phyloP scores from a whole-genome alignment of 2,797 vertebrate genomes.

The Sebastiscus tertius region DNA sequence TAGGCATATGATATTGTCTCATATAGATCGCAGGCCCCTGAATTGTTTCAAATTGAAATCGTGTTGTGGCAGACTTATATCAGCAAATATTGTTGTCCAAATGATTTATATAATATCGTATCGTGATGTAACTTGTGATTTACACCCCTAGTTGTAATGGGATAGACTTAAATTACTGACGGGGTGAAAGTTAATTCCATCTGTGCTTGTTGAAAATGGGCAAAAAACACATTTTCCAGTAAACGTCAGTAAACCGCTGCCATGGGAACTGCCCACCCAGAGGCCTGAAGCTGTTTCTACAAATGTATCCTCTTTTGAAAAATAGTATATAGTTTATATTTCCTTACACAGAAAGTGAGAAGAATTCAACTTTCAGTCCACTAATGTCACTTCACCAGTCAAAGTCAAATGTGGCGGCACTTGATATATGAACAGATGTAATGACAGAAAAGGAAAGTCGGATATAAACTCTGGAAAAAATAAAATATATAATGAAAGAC shows the following conservation, averaged over 20 bases:
- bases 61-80: too few relatives aligned
- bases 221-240: background rate
- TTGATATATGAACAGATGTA: background rate
- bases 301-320: background rate
- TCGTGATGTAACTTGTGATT: too few relatives aligned
- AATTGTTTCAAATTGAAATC: too few relatives aligned
- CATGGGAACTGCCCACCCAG: background rate
- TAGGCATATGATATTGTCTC: too few relatives aligned
- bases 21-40: too few relatives aligned
- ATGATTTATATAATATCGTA: too few relatives aligned
- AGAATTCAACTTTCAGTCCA: background rate
- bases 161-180: background rate
- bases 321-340: background rate
- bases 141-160: too few relatives aligned
- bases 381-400: background rate
- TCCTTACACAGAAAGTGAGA: background rate
- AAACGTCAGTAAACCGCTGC: background rate
- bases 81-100: too few relatives aligned
- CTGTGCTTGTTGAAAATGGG: too few relatives aligned
- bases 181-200: background rate
- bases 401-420: background rate
- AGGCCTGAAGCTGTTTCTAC: background rate
- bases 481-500: background rate
- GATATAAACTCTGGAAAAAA: background rate
- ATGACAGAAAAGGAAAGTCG: background rate